Evolutionary conservation across 2,113 vertebrate genomes (phyloP).

Genomic region (Tetrao urogallus): DNA sequence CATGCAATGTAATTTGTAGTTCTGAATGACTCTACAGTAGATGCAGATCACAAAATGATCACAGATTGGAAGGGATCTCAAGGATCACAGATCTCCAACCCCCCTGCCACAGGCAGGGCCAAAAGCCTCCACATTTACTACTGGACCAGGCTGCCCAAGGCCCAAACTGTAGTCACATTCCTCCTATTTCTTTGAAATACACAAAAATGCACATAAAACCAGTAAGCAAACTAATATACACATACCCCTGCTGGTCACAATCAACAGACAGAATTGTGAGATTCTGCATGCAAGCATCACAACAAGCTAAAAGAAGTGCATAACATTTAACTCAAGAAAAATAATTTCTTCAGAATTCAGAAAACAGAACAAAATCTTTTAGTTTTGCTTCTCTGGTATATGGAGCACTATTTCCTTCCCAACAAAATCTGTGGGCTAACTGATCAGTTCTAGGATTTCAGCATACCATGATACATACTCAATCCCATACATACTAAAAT

Average conservation of each 20-base stretch:
- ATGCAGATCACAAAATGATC: neutral
- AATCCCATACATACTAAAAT: neutral
- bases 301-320: neutral
- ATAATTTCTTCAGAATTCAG: neutral
- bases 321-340: neutral
- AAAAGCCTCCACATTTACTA: no score
- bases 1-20: neutral
- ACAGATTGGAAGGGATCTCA: no score
- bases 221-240: neutral
- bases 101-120: no score
- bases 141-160: no score
- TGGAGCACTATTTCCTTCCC: neutral
- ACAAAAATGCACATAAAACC: neutral
- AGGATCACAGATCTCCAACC: no score
- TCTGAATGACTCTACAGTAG: neutral
- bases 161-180: neutral
- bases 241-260: neutral
- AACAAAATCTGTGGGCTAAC: neutral
- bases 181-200: neutral
- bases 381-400: neutral
- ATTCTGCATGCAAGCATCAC: no score
- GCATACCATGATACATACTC: accelerated
- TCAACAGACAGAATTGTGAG: neutral
- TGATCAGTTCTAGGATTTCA: neutral
- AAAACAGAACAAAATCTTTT: neutral